Conservation (phyloP, 64 coral and sea anemone species). For the Acropora yongei region DNA sequence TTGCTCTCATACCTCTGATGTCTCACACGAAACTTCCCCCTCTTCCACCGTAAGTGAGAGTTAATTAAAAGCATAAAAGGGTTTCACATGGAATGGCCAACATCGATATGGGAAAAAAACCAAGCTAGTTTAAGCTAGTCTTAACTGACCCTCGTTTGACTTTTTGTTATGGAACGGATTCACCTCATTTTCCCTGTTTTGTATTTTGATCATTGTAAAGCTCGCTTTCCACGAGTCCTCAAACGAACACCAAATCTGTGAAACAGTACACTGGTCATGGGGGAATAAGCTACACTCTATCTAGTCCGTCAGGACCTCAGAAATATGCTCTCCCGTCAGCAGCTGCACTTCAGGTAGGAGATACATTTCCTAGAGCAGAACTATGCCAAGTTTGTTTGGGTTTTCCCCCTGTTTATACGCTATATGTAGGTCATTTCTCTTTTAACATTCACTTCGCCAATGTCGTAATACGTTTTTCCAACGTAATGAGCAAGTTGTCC, state of each 20-base stretch:
- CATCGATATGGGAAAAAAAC: no score
- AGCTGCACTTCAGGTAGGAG: conserved; percentile 76
- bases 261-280: conserved; percentile 84
- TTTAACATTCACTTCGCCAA: no score
- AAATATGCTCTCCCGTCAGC: conserved; percentile 87
- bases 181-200: neutral
- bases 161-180: no score
- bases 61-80: neutral
- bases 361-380: neutral
- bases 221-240: conserved; percentile 44
- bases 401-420: no score
- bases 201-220: conserved; percentile 3
- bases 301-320: conserved; percentile 46
- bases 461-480: no score
- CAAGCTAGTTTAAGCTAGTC: no score
- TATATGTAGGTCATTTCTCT: no score
- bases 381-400: no score
- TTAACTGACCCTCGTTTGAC: no score
- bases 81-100: no score
- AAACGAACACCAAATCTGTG: conserved; percentile 35
- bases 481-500: no score
- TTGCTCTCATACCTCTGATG: conserved; percentile 20
- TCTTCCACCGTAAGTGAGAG: conserved; percentile 86
- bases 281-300: conserved; percentile 80
- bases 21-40: conserved; percentile 88